Evolutionary conservation across 2,888 invertebrate genomes (phyloP), one percentile per base, ranked within the genome.

Genomic region (Parnassius glacialis): DNA sequence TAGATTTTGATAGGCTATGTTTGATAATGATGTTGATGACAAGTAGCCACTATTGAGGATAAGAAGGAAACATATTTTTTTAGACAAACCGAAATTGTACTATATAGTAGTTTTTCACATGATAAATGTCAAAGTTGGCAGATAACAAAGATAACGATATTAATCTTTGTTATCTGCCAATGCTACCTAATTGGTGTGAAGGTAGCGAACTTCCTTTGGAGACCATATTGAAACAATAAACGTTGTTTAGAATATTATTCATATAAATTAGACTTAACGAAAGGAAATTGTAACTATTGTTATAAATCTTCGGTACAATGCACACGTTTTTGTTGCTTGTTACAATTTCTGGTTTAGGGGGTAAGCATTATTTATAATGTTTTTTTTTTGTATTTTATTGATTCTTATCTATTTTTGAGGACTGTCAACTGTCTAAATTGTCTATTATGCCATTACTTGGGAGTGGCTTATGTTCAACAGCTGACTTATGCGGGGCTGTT

Each of bases 151-250:
- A 20, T 20, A 1, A 20, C 16, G 16, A 20, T 20, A 20, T 2
- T 47, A 13, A 47, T 47, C 47, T 47, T 47, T 7, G 47, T 52
- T 56, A 61, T 61, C 56, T 47, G 52, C 52, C 52, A 52, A 48
- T 52, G 57, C 41, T 25, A 57, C 47, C 11, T n/a, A 57, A 61
- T 61, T 57, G n/a, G 52, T 44, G 61, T 52, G 45, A 57, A 61
- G 57, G 61, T 52, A 20, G 3, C 9, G n/a, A n/a, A 20, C 47
- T 11, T 50, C 34, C 55, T 25, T 45, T 20, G 41, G 10, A 56
- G 50, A 51, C 9, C 34, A 61, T 34, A 61, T 10, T 20, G 3
- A 45, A 13, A 13, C n/a, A 20, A 20, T 20, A 43, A 56, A 52
- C 12, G 12, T 52, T 56, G 47, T 61, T 20, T 47, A 13, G 9